Conservation (phyloP, 1,140 invertebrate genomes). For the Neotoxoptera formosana region DNA sequence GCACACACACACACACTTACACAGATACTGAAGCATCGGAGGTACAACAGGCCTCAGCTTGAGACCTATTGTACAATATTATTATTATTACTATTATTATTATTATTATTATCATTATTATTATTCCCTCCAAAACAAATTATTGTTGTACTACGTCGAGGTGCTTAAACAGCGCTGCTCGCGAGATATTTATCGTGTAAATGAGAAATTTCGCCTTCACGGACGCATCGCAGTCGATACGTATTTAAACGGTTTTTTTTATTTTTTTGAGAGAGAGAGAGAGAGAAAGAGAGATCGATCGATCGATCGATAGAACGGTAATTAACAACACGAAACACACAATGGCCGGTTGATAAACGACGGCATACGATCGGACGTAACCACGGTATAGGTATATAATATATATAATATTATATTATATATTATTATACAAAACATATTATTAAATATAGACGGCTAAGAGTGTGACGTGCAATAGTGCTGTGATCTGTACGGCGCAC, state of each 20-base stretch:
- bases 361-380: background rate
- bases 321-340: conserved; percentile 20
- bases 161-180: background rate
- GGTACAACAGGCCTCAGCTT: conserved; percentile 35
- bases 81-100: background rate
- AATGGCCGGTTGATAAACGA: background rate
- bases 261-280: background rate
- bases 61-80: conserved; percentile 33
- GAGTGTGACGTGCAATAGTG: background rate
- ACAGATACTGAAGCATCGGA: background rate
- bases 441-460: background rate
- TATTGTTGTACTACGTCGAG: background rate
- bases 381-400: background rate
- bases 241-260: conserved; percentile 27
- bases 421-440: no score
- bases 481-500: background rate
- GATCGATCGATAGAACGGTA: conserved; percentile 33
- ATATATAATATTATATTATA: background rate
- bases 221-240: background rate
- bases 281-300: background rate
- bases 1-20: background rate
- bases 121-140: conserved; percentile 40
- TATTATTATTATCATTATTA: background rate
- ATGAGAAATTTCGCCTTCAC: conserved; percentile 21
- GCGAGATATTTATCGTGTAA: conserved; percentile 41